Evolutionary conservation across 2,797 vertebrate genomes (phyloP), one percentile per base, ranked within the genome.

Genomic region (Synaphobranchus kaupii): DNA sequence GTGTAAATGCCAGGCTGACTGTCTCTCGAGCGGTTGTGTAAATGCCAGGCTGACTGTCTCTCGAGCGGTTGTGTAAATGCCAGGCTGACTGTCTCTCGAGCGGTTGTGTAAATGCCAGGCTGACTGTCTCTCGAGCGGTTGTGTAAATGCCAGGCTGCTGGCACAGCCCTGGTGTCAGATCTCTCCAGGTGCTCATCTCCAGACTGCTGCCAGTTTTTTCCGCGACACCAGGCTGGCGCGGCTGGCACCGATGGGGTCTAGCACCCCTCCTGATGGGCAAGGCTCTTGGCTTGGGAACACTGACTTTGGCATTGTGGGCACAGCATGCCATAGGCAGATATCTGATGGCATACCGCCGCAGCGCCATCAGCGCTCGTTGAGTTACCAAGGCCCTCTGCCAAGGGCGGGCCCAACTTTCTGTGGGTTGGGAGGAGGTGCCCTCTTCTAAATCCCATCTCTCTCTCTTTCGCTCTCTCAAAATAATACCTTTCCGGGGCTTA

Each of bases 171-270:
- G 91, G 89, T 84, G 93, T 90, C 93, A 90, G 88, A 85, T 76
- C 90, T 60, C 93, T 91, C 90, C 91, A 91, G 93, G 93, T 90
- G 93, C 88, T 88, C 39, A 34, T 89, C 85, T 85, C 28, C 66
- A 2, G 44, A 84, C 22, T 84, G 84, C 88, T 94, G 95, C 94
- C 95, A 95, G 94, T 8, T 89, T 91, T 68, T 52, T 52, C 9
- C 91, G 88, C 91, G 89, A 91, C 86, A 92, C 92, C 90, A 89
- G 91, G 91, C 90, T 89, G 31, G 88, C 86, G 87, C 88, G 89
- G 84, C 52, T 94, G 92, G 90, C 92, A 90, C 66, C 54, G 58
- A 25, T 0, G 17, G 84, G 78, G 13, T 58, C 28, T 54, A 1
- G 87, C 86, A 86, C 84, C 86, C 90, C 84, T 89, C 87, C 13